These are phyloP conservation scores for Emys orbicularis DNA, from an alignment of 2,797 vertebrate genomes.

Conservation along the genomic window DNA sequence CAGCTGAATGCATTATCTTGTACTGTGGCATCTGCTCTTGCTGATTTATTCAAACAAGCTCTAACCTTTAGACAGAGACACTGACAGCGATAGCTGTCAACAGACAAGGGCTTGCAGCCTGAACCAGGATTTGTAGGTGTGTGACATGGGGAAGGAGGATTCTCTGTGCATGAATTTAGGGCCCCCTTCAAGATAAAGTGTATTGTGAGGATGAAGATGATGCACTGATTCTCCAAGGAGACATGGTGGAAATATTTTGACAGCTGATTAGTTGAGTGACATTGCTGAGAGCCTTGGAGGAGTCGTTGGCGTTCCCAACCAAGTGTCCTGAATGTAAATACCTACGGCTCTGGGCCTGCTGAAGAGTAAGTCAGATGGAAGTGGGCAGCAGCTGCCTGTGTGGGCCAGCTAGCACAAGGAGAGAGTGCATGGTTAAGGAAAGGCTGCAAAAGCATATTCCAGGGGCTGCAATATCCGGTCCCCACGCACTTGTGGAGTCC, in stretches of 20 bases:
- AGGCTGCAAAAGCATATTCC: neutral
- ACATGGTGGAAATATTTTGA: neutral
- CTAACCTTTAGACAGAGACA: neutral
- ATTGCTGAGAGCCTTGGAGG: neutral
- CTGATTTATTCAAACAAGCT: neutral
- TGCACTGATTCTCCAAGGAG: neutral
- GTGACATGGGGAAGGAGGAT: neutral
- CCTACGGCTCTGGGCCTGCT: neutral
- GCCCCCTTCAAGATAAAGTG: neutral
- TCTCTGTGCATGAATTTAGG: neutral
- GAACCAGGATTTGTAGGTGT: neutral
- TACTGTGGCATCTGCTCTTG: neutral
- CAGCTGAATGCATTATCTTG: neutral
- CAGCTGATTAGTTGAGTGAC: neutral
- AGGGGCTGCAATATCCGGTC: neutral
- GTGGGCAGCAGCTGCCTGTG: neutral
- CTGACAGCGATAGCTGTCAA: neutral
- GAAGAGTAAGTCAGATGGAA: neutral
- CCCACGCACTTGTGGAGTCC: neutral
- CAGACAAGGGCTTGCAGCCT: neutral
- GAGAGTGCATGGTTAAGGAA: neutral
- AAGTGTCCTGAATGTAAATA: neutral
- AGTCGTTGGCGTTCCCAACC: neutral
- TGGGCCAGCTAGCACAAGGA: neutral
- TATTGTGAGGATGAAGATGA: neutral